Conservation (phyloP, 1,140 invertebrate species). For the Psilanteris sp. region DNA sequence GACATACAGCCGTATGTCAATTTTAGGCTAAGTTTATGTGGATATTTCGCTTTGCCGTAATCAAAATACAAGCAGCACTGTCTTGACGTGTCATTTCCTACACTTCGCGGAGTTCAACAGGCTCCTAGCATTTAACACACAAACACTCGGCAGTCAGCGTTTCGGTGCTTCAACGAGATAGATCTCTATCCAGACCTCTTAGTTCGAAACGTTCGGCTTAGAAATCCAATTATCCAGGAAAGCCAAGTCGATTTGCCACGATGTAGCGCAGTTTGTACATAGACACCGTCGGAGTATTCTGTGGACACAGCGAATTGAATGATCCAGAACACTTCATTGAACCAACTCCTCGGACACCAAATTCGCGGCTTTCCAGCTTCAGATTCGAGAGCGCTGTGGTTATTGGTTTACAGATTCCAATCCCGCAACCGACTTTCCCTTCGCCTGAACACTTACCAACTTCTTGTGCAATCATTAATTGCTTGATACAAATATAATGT, state of each 20-base stretch:
- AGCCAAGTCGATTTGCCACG: slow-evolving; percentile 57
- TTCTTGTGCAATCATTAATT: slow-evolving; percentile 12
- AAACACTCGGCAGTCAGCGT: slow-evolving; percentile 35
- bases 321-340: slow-evolving; percentile 36
- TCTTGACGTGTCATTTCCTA: slow-evolving; percentile 50
- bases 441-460: neutral
- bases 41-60: slow-evolving; percentile 33
- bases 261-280: slow-evolving; percentile 53
- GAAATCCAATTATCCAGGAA: slow-evolving; percentile 64
- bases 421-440: neutral
- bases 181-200: slow-evolving; percentile 41
- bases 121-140: slow-evolving; percentile 36
- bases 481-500: slow-evolving; percentile 10
- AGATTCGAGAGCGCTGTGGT: slow-evolving; percentile 20
- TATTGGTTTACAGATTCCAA: slow-evolving; percentile 30
- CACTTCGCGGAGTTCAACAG: slow-evolving; percentile 28
- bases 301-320: slow-evolving; percentile 61
- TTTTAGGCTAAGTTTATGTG: slow-evolving; percentile 19
- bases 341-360: slow-evolving; percentile 9
- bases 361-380: slow-evolving; percentile 34
- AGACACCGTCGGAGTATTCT: slow-evolving; percentile 27
- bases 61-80: slow-evolving; percentile 44
- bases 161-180: slow-evolving; percentile 26
- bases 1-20: neutral
- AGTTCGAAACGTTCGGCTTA: slow-evolving; percentile 53